Conservation (phyloP, 2,797 vertebrate genomes). For the Rhincodon typus region DNA sequence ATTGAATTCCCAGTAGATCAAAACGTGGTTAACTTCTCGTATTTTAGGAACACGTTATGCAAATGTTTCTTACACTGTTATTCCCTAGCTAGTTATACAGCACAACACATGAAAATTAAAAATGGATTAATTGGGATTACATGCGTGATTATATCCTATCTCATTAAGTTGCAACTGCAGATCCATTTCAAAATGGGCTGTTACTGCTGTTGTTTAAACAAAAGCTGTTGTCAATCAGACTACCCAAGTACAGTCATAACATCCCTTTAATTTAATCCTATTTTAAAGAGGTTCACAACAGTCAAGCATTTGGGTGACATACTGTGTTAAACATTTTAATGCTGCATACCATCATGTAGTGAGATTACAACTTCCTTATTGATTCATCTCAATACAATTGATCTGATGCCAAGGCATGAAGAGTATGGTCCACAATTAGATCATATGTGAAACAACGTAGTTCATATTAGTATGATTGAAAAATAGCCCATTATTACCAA, state of each 20-base stretch:
- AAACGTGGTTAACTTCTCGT: slow-evolving; percentile 9
- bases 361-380: background rate
- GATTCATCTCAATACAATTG: background rate
- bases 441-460: background rate
- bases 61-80: background rate
- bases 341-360: background rate
- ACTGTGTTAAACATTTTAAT: background rate
- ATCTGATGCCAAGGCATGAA: background rate
- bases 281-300: background rate
- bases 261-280: background rate
- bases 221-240: slow-evolving; percentile 10
- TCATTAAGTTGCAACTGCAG: background rate
- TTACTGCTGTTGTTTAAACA: background rate
- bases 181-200: slow-evolving; percentile 10
- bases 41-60: background rate
- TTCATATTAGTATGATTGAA: background rate
- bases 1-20: background rate
- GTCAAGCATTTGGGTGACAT: background rate
- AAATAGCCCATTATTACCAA: background rate
- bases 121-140: slow-evolving; percentile 23
- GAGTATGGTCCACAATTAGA: background rate
- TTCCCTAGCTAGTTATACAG: background rate
- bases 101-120: slow-evolving; percentile 22
- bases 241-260: background rate
- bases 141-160: slow-evolving; percentile 2